Conservation (phyloP, 2,797 vertebrate species). For the Threskiornis aethiopicus region DNA sequence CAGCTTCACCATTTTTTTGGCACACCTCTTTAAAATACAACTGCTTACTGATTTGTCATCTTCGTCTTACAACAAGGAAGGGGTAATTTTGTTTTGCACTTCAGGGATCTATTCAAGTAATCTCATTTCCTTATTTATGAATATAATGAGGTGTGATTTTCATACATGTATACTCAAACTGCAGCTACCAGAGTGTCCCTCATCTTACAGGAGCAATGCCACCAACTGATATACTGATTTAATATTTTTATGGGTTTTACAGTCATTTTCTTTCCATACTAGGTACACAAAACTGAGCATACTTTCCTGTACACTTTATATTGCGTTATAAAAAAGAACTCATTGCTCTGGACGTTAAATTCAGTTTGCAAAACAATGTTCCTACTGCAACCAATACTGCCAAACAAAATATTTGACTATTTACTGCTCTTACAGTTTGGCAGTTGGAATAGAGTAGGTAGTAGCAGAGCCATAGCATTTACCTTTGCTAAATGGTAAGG, state of each 20-base stretch:
- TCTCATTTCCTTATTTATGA: background rate
- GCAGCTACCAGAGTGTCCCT: background rate
- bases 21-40: background rate
- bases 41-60: background rate
- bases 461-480: background rate
- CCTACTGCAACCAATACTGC: background rate
- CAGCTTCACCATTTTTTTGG: background rate
- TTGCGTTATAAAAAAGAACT: background rate
- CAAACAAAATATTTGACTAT: slow-evolving; percentile 9
- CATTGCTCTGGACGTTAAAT: background rate
- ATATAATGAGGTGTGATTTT: background rate
- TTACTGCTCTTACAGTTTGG: background rate
- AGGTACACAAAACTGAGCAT: background rate
- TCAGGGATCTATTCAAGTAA: background rate
- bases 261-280: background rate
- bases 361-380: background rate
- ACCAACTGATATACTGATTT: background rate
- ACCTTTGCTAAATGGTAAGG: background rate
- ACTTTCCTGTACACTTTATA: background rate
- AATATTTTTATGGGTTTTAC: background rate
- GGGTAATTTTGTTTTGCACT: background rate
- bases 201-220: background rate
- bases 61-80: background rate
- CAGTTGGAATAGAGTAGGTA: background rate
- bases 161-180: background rate